Evolutionary conservation across 2,888 invertebrate genomes (phyloP).

Genomic region (Hydriomena furcata): DNA sequence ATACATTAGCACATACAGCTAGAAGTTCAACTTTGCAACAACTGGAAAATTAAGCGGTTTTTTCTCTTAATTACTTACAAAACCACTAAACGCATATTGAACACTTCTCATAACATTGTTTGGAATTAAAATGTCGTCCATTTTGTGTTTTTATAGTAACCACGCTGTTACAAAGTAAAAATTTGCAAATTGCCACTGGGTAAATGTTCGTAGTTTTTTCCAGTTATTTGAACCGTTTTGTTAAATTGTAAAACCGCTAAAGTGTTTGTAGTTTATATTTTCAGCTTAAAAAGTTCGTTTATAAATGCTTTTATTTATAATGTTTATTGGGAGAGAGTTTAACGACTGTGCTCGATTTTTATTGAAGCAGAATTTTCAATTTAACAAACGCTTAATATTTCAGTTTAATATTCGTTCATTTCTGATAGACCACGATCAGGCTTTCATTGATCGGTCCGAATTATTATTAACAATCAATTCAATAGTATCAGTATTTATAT

Average conservation of each 20-base stretch:
- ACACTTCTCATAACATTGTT: constrained; percentile 11
- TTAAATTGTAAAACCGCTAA: constrained; percentile 30
- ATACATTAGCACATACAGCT: too few species aligned
- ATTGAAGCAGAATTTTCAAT: constrained; percentile 9
- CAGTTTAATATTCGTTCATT: not conserved
- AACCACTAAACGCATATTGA: constrained; percentile 9
- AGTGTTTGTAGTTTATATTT: constrained; percentile 24
- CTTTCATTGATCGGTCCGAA: too few species aligned
- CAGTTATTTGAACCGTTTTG: constrained; percentile 29
- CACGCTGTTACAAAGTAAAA: constrained; percentile 25
- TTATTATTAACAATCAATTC: too few species aligned
- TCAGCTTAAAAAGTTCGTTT: constrained; percentile 14
- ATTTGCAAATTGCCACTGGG: constrained; percentile 20
- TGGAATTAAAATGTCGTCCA: constrained; percentile 8
- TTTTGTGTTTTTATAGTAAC: constrained; percentile 24
- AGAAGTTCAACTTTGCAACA: too few species aligned
- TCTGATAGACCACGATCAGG: too few species aligned
- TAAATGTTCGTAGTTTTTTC: constrained; percentile 24
- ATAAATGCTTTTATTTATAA: constrained; percentile 16
- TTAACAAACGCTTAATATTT: constrained; percentile 1
- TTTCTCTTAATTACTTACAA: not conserved
- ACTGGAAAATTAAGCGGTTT: not conserved
- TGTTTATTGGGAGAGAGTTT: constrained; percentile 66
- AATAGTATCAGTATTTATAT: too few species aligned
- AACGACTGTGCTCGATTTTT: constrained; percentile 6